Percentiles rank a stretch among this genome's conserved stretches.
Conservation (phyloP, 2,113 vertebrate genomes). For the Cavia porcellus region DNA sequence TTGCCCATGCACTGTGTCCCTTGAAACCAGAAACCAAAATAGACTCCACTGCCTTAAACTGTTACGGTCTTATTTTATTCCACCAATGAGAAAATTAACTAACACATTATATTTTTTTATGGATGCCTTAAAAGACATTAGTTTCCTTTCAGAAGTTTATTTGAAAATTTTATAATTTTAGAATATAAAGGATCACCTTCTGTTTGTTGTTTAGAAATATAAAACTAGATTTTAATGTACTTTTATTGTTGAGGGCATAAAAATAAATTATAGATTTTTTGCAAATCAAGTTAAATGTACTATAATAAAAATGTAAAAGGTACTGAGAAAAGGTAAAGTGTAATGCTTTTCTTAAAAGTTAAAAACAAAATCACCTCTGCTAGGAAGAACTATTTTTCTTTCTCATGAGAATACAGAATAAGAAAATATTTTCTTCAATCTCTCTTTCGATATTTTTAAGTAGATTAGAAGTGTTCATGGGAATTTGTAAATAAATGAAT, state of each 20-base stretch:
- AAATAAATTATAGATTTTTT: background rate
- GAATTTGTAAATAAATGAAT: background rate
- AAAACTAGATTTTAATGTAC: background rate
- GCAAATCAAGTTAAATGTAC: background rate
- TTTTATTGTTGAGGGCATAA: background rate
- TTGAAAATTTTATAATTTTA: constrained; percentile 32
- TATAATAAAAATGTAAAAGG: background rate
- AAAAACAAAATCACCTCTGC: background rate
- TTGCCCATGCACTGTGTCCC: too few relatives aligned
- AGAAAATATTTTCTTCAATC: background rate
- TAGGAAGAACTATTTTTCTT: constrained; percentile 28
- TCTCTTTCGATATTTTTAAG: background rate
- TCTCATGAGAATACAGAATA: background rate
- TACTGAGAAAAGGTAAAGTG: background rate
- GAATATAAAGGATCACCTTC: background rate
- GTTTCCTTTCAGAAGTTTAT: background rate
- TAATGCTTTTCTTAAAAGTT: constrained; percentile 40
- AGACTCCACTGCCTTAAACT: background rate
- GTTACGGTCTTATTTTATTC: background rate
- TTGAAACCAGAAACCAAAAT: background rate
- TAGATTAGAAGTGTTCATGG: background rate
- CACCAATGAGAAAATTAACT: background rate
- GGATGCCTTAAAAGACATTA: background rate
- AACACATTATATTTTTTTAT: background rate
- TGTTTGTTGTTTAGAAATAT: background rate